These are phyloP conservation scores for Macrotrachela quadricornifera DNA, from an alignment of 1,140 invertebrate species.

Conservation along the genomic window DNA sequence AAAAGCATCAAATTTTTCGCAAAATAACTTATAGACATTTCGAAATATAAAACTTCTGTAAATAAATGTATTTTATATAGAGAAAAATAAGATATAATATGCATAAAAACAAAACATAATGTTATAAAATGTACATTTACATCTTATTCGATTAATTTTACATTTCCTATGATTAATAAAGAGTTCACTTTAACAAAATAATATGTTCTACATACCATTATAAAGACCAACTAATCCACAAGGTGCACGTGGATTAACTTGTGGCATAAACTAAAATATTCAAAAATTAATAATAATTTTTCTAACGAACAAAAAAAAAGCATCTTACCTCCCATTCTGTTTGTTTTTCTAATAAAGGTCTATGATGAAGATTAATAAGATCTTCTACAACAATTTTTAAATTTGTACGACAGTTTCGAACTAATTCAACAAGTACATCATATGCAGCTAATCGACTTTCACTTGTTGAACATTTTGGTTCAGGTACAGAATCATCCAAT, in stretches of 20 bases:
- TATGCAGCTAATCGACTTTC: conserved; percentile 33
- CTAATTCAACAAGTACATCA: conserved; percentile 32
- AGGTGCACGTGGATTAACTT: background rate
- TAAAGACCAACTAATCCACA: conserved; percentile 26
- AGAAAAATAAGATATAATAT: too few relatives aligned
- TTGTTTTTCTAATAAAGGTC: conserved; percentile 26
- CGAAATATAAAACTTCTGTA: too few relatives aligned
- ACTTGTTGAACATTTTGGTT: conserved; percentile 24
- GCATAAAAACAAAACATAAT: conserved; percentile 28
- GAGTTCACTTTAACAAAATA: too few relatives aligned
- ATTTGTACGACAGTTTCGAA: conserved; percentile 22
- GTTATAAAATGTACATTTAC: conserved; percentile 13
- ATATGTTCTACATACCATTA: conserved; percentile 14
- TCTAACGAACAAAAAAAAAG: background rate
- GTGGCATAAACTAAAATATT: conserved; percentile 10
- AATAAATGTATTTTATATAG: too few relatives aligned
- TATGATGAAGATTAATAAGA: conserved; percentile 34
- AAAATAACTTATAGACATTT: too few relatives aligned
- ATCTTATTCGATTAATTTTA: too few relatives aligned
- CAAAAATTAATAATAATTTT: background rate
- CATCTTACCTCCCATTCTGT: conserved; percentile 32
- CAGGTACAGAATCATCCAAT: background rate
- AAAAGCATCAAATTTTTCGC: too few relatives aligned
- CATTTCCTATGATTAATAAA: too few relatives aligned
- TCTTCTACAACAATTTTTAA: conserved; percentile 23